A percentile compares a stretch with the other conserved stretches of the same genome.
phyloP scores from a whole-genome alignment of 2,113 vertebrate species.

The Redunca redunca region DNA sequence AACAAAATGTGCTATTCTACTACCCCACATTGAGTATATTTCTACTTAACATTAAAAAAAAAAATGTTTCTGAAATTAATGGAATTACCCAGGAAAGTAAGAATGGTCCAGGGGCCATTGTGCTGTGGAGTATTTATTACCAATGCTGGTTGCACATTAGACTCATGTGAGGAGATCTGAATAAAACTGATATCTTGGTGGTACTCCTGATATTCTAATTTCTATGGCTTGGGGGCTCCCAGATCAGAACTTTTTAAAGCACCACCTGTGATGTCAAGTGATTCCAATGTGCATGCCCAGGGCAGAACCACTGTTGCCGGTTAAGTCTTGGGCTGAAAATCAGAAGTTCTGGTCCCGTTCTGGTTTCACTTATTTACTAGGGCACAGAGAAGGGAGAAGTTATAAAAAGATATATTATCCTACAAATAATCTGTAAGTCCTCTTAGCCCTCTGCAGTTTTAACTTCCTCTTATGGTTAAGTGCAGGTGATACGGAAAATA shows the following conservation, averaged over 20 bases:
- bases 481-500: background rate
- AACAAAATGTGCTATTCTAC: background rate
- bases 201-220: background rate
- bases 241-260: background rate
- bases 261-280: background rate
- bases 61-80: background rate
- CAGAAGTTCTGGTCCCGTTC: background rate
- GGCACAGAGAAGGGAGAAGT: background rate
- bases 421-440: background rate
- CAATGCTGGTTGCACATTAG: background rate
- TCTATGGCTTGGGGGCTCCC: background rate
- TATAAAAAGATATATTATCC: background rate
- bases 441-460: background rate
- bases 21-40: background rate
- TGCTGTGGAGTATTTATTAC: background rate
- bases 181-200: background rate
- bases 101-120: background rate
- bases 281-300: background rate
- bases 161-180: background rate
- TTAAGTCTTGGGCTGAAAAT: background rate
- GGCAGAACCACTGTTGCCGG: background rate
- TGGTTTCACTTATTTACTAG: background rate
- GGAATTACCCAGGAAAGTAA: background rate
- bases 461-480: background rate
- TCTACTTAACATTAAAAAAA: background rate